These are phyloP conservation scores for Melopsittacus undulatus DNA, from an alignment of 2,797 vertebrate species.

Conservation along the genomic window DNA sequence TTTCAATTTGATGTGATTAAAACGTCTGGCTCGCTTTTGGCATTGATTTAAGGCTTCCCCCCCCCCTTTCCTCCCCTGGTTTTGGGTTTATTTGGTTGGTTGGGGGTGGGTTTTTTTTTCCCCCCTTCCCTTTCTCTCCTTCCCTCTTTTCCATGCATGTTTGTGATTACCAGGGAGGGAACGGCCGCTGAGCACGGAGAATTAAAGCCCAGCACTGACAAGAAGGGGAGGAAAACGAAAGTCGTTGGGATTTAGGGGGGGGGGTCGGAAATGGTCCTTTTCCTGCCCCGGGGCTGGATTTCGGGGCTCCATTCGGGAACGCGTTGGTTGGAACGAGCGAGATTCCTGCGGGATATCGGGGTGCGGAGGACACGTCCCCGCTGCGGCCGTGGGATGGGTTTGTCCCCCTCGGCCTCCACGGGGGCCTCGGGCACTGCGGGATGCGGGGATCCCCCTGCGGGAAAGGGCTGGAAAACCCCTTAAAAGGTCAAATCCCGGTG, in stretches of 20 bases:
- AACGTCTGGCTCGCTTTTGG: constrained; percentile 65
- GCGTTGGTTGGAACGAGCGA: too few relatives aligned
- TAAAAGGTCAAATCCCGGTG: constrained; percentile 52
- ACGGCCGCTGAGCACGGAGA: constrained; percentile 51
- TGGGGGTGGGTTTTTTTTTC: not conserved
- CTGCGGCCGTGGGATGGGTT: not conserved
- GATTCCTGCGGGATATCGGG: not conserved
- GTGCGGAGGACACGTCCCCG: not conserved
- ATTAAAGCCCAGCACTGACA: constrained; percentile 59
- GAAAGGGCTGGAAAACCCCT: constrained; percentile 57
- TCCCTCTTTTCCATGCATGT: constrained; percentile 71
- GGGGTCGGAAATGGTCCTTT: not conserved
- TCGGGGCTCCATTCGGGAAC: not conserved
- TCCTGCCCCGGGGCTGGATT: not conserved
- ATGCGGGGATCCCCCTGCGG: not conserved
- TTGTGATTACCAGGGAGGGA: constrained; percentile 69
- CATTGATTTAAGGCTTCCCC: constrained; percentile 68
- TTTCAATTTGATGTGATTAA: constrained; percentile 70
- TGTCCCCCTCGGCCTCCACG: not conserved
- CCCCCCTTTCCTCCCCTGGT: not conserved
- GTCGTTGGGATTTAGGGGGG: not conserved
- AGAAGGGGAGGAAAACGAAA: constrained; percentile 64
- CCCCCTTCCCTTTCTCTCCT: not conserved
- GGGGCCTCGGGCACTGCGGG: not conserved
- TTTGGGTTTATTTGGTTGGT: not conserved